Evolutionary conservation across 2,113 vertebrate genomes (phyloP).

Genomic region (Megaptera novaeangliae): DNA sequence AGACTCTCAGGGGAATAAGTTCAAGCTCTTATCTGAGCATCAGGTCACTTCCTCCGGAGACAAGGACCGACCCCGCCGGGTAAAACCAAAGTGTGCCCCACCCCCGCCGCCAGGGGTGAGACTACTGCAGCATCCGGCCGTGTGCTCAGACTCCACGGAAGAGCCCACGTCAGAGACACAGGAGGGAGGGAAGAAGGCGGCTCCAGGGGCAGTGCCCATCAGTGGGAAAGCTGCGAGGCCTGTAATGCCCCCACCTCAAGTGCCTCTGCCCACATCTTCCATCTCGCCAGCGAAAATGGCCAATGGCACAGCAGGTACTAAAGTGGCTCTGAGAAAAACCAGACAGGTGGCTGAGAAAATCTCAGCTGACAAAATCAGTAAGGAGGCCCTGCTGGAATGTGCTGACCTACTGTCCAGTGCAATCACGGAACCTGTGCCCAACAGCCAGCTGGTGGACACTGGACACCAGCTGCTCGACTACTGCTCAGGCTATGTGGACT

Average conservation of each 20-base stretch:
- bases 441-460: conserved; percentile 95
- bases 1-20: conserved; percentile 99
- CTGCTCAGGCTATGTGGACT: conserved; percentile 98
- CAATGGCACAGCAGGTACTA: conserved; percentile 88
- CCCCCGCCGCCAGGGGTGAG: conserved; percentile 91
- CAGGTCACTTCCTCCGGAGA: conserved; percentile 86
- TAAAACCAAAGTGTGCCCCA: conserved; percentile 98
- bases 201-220: conserved; percentile 74
- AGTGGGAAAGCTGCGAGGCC: conserved; percentile 88
- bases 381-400: conserved; percentile 94
- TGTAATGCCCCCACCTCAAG: conserved; percentile 91
- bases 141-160: conserved; percentile 81
- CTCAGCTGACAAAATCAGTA: conserved; percentile 91
- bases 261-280: conserved; percentile 88
- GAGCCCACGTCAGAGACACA: conserved; percentile 80
- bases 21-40: conserved; percentile 96
- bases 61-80: conserved; percentile 92
- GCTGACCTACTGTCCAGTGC: conserved; percentile 91
- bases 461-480: conserved; percentile 97
- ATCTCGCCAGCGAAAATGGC: conserved; percentile 91
- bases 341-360: conserved; percentile 89
- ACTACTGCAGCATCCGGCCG: conserved; percentile 86
- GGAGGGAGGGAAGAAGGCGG: conserved; percentile 86
- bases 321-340: conserved; percentile 90
- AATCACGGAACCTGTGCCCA: conserved; percentile 89